Base-by-base conservation (phyloP, 2,113 vertebrate species). In the Archilochus colubris region DNA sequence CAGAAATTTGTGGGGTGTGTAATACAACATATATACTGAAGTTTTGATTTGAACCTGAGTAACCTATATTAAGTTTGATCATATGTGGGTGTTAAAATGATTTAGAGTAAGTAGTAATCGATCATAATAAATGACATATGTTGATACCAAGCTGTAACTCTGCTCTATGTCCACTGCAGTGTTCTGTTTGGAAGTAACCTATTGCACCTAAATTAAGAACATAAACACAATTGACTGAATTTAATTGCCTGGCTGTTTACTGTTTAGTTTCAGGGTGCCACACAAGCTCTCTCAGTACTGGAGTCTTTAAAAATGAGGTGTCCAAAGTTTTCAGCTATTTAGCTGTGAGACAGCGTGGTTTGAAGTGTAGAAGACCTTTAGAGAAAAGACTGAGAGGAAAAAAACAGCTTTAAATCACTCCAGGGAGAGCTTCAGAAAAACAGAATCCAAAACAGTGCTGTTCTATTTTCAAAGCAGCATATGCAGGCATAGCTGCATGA, bases 361-460 rank as follows among this genome's bases (percentile, higher is more conserved):
- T 78, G 57, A 94, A 68, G 59, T 33, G n/a, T 58, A 83, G 59
- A 91, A 75, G 87, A 92, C 91, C 78, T 94, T 94, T 96, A 89
- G 78, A 93, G 44, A 85, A 79, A 85, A 90, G 74, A 53, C 21
- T 40, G 62, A 84, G 67, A 81, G 80, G 68, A 63, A 81, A 78
- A 78, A 89, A 88, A 2, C 58, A 66, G 76, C 88, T 93, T 95
- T 93, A 87, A 93, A 91, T 91, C 91, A 38, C 94, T 73, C 78
- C 94, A 86, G 70, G 89, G 69, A 94, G 61, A 94, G 59, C 79
- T 76, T 96, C 63, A 90, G 58, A 70, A 93, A 86, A 86, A n/a
- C 73, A 79, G 50, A 86, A 75, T 44, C 46, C 75, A 79, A 94
- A 92, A 7, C 55, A 81, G 51, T 40, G 36, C 43, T 50, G 46